Conservation (phyloP, 2,888 invertebrate species). For the Heteromurus nitidus region DNA sequence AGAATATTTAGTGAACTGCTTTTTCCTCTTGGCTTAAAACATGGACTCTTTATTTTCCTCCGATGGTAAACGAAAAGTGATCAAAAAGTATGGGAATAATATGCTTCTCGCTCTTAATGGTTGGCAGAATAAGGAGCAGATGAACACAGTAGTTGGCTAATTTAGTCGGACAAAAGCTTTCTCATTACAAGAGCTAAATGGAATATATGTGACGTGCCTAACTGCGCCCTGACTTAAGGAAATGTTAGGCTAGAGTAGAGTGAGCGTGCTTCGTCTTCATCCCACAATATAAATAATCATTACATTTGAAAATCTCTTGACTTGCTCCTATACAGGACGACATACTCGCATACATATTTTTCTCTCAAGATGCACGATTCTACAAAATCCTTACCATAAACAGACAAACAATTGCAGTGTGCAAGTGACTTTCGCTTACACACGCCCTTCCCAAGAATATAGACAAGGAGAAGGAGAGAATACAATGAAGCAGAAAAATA, state of each 20-base stretch:
- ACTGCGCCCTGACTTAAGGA: not conserved
- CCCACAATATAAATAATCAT: not conserved
- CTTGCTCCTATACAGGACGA: not conserved
- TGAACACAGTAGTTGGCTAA: slow-evolving; percentile 21
- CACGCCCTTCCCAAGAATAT: not conserved
- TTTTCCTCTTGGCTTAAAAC: no score
- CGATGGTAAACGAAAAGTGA: no score
- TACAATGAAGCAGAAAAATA: not conserved
- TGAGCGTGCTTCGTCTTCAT: not conserved
- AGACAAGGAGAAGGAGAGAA: not conserved
- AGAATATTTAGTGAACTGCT: no score
- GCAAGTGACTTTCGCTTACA: no score
- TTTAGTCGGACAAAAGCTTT: slow-evolving; percentile 16
- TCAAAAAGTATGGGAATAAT: not conserved
- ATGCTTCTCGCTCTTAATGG: not conserved
- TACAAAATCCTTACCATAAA: slow-evolving; percentile 17
- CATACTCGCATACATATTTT: not conserved
- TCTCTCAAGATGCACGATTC: not conserved
- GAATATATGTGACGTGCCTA: slow-evolving; percentile 52
- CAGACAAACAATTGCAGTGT: not conserved
- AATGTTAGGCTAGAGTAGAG: not conserved
- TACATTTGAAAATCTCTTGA: not conserved
- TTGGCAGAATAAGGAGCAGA: not conserved
- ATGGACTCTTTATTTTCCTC: no score
- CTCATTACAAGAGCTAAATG: slow-evolving; percentile 54